Base-by-base conservation (phyloP, 2,888 invertebrate genomes). In the Vanessa cardui region DNA sequence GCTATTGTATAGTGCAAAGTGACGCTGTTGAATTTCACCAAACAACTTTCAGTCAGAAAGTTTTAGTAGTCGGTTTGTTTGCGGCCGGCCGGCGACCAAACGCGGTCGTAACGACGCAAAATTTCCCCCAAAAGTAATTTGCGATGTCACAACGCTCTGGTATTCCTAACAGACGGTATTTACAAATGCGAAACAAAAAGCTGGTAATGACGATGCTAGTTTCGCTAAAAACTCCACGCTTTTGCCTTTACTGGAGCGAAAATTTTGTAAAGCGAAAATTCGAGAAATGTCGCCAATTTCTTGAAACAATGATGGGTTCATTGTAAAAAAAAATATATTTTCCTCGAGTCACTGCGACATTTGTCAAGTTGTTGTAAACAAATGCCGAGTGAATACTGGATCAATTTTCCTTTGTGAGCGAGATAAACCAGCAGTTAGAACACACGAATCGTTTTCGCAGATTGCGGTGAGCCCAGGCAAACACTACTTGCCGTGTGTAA, bases 21-120 rank as follows among this genome's bases (percentile, higher is more conserved):
- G 74, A 75, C 69, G 72, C 72, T 71, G 74, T 74, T 68, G 83
- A 82, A 83, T 83, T 84, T 79, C 79, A 74, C 76, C 75, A 80
- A 74, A 75, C 76, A 82, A 86, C 81, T 86, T 84, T 71, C 59
- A 70, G 71, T 71, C 69, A 80, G 81, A 84, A 89, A 89, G 80
- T 90, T 89, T 88, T 80, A 84, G 84, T 85, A 83, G 80, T 83
- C 78, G 83, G 87, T 84, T 84, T 86, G 88, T 89, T 88, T 87
- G 87, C 75, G 86, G 85, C 67, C 76, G 68, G 73, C 74, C 68
- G 72, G 76, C 76, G 74, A 74, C 76, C 77, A 72, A 61, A 66
- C 72, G 77, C 78, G 84, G 84, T 83, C 88, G 87, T 89, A 88
- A 89, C 84, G 81, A 81, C 78, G 88, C 86, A 80, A 84, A 87